A percentile compares a stretch with the other conserved stretches of the same genome.
Conservation (phyloP, 2,888 invertebrate genomes). For the Hypomecis punctinalis region DNA sequence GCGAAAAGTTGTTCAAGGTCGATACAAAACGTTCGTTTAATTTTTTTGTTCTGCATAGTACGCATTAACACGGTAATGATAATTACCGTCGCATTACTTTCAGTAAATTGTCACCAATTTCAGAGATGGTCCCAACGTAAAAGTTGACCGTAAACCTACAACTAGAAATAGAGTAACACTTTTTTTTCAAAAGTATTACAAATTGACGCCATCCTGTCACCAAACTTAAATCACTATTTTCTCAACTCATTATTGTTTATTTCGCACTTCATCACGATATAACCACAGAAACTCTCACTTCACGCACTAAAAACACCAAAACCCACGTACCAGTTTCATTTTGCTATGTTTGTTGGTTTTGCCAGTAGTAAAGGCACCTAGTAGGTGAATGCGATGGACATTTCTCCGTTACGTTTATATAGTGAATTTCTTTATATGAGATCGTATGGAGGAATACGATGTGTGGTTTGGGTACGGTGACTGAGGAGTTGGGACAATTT, state of each 20-base stretch:
- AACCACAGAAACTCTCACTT: slow-evolving; percentile 30
- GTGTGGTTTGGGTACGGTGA: slow-evolving; percentile 39
- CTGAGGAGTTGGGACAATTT: slow-evolving; percentile 46
- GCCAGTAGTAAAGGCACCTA: slow-evolving; percentile 61
- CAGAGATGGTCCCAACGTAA: too few relatives aligned
- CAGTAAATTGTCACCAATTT: too few relatives aligned
- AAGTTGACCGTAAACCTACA: too few relatives aligned
- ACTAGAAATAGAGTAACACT: too few relatives aligned
- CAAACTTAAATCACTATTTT: too few relatives aligned
- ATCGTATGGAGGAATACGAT: slow-evolving; percentile 46
- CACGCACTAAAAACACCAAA: slow-evolving; percentile 33
- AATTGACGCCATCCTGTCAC: too few relatives aligned
- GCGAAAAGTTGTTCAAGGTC: too few relatives aligned
- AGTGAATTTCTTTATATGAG: slow-evolving; percentile 59
- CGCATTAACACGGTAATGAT: too few relatives aligned
- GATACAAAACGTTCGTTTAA: too few relatives aligned
- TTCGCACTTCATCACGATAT: slow-evolving; percentile 18
- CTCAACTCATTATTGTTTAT: not conserved
- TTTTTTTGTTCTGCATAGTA: too few relatives aligned
- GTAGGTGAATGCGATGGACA: slow-evolving; percentile 51
- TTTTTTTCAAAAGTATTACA: too few relatives aligned
- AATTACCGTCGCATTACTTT: too few relatives aligned
- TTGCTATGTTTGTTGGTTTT: slow-evolving; percentile 47
- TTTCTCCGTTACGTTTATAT: slow-evolving; percentile 71
- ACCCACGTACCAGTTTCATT: slow-evolving; percentile 77